Evolutionary conservation across 2,888 invertebrate genomes (phyloP).

Genomic region (Macrosiphum euphorbiae): DNA sequence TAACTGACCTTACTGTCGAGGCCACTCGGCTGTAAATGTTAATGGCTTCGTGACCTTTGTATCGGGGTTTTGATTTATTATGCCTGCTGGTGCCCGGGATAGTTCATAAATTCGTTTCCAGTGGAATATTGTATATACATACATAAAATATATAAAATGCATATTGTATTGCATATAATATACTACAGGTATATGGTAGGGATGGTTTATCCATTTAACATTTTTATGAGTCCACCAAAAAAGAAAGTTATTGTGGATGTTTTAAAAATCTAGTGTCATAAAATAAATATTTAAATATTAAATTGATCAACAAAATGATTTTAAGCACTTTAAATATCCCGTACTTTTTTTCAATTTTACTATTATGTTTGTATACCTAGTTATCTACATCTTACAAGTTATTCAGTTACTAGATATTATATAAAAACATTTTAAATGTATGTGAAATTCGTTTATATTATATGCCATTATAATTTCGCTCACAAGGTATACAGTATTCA

Average conservation of each 20-base stretch:
- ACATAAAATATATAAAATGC: background rate
- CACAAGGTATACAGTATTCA: background rate
- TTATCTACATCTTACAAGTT: background rate
- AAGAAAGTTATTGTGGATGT: background rate
- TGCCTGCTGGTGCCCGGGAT: background rate
- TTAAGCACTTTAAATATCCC: background rate
- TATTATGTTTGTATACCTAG: background rate
- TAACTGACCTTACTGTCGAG: slow-evolving; percentile 55
- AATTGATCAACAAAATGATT: background rate
- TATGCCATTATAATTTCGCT: background rate
- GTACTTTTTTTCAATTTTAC: background rate
- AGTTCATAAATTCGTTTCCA: background rate
- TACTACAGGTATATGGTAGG: background rate
- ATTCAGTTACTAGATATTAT: background rate
- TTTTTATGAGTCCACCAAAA: background rate
- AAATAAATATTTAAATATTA: background rate
- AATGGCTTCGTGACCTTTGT: slow-evolving; percentile 55
- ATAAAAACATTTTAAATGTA: background rate
- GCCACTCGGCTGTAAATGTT: slow-evolving; percentile 42
- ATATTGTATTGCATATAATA: background rate
- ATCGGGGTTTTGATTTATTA: slow-evolving; percentile 42
- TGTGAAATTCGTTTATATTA: background rate
- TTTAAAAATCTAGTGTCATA: background rate
- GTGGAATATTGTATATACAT: background rate
- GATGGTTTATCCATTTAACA: background rate